Conservation (phyloP, 2,113 vertebrate genomes). For the Erythrolamprus reginae region DNA sequence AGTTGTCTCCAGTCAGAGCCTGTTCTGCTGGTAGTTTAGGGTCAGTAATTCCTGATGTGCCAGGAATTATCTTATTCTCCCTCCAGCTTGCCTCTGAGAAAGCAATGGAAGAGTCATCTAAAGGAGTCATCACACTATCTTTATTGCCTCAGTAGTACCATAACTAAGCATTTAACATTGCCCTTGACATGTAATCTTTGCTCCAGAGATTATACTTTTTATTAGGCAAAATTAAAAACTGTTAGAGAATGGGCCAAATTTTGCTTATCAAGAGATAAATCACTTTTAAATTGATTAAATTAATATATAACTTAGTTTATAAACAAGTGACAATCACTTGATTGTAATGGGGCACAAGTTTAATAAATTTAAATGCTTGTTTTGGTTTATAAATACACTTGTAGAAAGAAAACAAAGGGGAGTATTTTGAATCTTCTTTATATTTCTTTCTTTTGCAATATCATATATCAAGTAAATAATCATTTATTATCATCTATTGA, state of each 20-base stretch:
- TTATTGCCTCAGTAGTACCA: not conserved
- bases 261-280: not conserved
- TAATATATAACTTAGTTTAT: not conserved
- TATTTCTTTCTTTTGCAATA: not conserved
- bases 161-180: not conserved
- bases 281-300: not conserved
- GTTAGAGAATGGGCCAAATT: not conserved
- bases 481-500: not conserved
- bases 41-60: no score
- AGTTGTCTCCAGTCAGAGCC: no score
- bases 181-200: not conserved
- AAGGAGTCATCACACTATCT: not conserved
- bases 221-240: not conserved
- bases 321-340: not conserved
- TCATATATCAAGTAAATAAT: not conserved
- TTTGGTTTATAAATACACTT: not conserved
- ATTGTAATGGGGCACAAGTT: not conserved
- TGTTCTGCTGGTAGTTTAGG: no score
- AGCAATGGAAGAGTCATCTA: no score
- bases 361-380: not conserved
- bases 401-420: not conserved
- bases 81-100: no score
- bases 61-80: no score
- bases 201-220: not conserved
- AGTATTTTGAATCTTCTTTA: not conserved